These are phyloP conservation scores for Mimumesa dahlbomi DNA, from an alignment of 2,888 invertebrate genomes.

Conservation along the genomic window DNA sequence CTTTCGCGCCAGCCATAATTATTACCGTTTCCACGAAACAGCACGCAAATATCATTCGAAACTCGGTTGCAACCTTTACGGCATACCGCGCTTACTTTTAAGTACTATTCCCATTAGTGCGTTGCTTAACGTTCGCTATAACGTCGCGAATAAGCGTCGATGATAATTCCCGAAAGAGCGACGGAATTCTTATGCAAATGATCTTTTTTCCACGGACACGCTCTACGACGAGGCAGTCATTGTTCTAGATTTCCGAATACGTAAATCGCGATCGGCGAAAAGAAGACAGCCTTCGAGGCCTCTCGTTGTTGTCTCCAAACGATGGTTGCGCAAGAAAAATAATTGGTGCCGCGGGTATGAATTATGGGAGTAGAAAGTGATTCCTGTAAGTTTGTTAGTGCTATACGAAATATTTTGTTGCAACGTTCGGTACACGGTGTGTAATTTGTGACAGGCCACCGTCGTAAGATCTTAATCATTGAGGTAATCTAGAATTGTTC, in stretches of 20 bases:
- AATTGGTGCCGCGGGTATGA: too few species aligned
- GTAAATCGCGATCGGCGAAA: too few species aligned
- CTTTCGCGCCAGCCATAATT: constrained; percentile 59
- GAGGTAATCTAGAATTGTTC: too few species aligned
- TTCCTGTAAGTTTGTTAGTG: too few species aligned
- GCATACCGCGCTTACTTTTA: constrained; percentile 2
- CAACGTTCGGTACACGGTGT: too few species aligned
- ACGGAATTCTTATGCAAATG: constrained; percentile 2
- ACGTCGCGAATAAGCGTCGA: background rate
- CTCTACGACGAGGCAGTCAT: background rate
- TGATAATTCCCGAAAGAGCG: background rate
- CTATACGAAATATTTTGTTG: too few species aligned
- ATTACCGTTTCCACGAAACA: constrained; percentile 49
- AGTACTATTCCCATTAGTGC: background rate
- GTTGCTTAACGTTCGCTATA: constrained; percentile 5
- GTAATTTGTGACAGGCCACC: too few species aligned
- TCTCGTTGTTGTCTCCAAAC: background rate
- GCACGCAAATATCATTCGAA: constrained; percentile 47
- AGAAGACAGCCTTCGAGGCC: background rate
- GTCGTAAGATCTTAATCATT: too few species aligned
- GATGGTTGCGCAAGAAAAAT: too few species aligned
- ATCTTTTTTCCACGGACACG: background rate
- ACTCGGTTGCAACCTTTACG: constrained; percentile 4
- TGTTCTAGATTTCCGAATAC: background rate
- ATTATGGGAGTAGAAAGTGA: too few species aligned